Conservation (phyloP, 2,113 vertebrate genomes). For the Sceloporus tristichus region DNA sequence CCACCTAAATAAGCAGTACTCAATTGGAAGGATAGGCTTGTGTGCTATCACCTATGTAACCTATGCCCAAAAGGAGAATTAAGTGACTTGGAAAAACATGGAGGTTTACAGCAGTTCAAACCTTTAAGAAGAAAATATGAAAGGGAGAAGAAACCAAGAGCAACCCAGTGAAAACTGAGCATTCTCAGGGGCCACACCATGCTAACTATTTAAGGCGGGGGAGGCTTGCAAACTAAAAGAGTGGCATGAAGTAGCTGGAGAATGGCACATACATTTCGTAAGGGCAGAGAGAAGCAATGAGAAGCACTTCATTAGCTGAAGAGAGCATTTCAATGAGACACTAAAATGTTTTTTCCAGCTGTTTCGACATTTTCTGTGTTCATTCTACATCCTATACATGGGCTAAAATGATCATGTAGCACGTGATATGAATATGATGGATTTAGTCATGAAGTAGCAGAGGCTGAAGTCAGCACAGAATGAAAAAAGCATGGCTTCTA, state of each 20-base stretch:
- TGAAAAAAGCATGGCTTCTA: background rate
- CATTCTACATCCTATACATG: too few species aligned
- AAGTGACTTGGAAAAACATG: too few species aligned
- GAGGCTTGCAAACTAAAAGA: too few species aligned
- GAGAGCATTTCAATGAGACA: too few species aligned
- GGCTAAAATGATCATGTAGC: background rate
- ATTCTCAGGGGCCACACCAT: too few species aligned
- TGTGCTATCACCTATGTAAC: too few species aligned
- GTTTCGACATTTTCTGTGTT: background rate
- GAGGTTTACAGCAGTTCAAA: background rate
- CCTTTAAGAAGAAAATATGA: background rate
- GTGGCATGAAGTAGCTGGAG: background rate
- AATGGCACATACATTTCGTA: background rate
- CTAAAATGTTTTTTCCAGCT: background rate
- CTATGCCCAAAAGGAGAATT: too few species aligned
- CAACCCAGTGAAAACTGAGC: too few species aligned
- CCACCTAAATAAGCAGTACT: background rate
- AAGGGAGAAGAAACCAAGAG: too few species aligned
- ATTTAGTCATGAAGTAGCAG: background rate
- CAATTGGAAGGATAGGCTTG: background rate
- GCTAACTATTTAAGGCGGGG: too few species aligned
- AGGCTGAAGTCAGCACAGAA: background rate
- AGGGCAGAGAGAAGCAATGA: background rate
- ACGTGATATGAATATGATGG: background rate
- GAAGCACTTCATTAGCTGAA: too few species aligned